Conservation (phyloP, 2,113 vertebrate species). For the Chloropsis hardwickii region DNA sequence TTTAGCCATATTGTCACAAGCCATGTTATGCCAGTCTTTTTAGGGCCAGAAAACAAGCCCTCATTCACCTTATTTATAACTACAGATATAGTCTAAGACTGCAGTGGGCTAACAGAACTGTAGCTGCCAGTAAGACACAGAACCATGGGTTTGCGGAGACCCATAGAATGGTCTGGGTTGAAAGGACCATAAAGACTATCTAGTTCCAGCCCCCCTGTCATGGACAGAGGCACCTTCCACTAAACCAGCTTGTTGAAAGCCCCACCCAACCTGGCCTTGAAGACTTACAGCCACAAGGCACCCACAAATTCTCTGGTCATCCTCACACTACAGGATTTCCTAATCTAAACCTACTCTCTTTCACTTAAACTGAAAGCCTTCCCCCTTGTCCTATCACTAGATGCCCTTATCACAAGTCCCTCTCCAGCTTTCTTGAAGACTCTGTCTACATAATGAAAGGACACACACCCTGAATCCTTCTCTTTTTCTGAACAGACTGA, state of each 20-base stretch:
- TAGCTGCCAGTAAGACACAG: neutral
- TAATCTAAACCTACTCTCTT: neutral
- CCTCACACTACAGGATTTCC: neutral
- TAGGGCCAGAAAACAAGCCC: neutral
- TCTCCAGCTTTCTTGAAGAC: neutral
- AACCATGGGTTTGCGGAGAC: neutral
- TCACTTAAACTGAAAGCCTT: neutral
- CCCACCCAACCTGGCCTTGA: neutral
- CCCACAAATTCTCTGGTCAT: neutral
- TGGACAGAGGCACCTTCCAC: neutral
- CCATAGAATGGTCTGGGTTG: accelerated
- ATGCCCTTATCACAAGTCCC: neutral
- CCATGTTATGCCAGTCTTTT: neutral
- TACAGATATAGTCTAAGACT: neutral
- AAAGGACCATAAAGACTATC: neutral
- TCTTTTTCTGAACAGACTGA: too few species aligned
- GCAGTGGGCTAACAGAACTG: neutral
- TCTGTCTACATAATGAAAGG: neutral
- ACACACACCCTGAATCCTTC: neutral
- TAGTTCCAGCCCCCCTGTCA: neutral
- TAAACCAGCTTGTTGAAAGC: neutral
- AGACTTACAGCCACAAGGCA: neutral
- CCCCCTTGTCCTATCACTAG: neutral
- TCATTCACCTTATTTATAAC: neutral
- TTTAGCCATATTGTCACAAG: neutral